These are phyloP conservation scores for Erpornis zantholeuca DNA, from an alignment of 2,113 vertebrate species.

Conservation along the genomic window DNA sequence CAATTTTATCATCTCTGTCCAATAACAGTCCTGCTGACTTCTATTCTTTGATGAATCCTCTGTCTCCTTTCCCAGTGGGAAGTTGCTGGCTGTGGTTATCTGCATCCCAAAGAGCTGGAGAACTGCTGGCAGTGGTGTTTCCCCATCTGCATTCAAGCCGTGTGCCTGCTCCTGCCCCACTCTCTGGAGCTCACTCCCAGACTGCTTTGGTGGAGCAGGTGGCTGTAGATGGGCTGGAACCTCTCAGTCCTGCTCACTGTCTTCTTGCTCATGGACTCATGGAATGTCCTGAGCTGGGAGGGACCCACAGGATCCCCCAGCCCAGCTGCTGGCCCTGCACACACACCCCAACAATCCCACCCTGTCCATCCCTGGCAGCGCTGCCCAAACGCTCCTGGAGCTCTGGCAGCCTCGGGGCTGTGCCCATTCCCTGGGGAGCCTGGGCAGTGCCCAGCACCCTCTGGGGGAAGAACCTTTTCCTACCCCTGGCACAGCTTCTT, in stretches of 20 bases:
- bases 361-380: neutral
- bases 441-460: neutral
- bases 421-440: neutral
- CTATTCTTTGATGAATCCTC: neutral
- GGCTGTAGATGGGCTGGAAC: neutral
- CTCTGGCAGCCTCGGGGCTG: neutral
- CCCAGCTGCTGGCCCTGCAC: accelerated
- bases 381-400: neutral
- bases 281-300: neutral
- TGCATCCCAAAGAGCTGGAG: neutral
- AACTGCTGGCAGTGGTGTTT: neutral
- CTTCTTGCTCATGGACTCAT: neutral
- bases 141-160: neutral
- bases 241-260: neutral
- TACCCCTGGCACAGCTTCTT: neutral
- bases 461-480: neutral
- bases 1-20: slow-evolving; percentile 10
- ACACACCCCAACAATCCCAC: neutral
- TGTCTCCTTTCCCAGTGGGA: neutral
- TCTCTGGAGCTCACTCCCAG: neutral
- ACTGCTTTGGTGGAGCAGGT: neutral
- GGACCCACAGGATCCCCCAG: neutral
- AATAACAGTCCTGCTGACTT: neutral
- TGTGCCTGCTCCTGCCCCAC: accelerated
- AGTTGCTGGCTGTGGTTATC: neutral